phyloP scores from a whole-genome alignment of 2,888 invertebrate species.

The Heterodera filipjevi region DNA sequence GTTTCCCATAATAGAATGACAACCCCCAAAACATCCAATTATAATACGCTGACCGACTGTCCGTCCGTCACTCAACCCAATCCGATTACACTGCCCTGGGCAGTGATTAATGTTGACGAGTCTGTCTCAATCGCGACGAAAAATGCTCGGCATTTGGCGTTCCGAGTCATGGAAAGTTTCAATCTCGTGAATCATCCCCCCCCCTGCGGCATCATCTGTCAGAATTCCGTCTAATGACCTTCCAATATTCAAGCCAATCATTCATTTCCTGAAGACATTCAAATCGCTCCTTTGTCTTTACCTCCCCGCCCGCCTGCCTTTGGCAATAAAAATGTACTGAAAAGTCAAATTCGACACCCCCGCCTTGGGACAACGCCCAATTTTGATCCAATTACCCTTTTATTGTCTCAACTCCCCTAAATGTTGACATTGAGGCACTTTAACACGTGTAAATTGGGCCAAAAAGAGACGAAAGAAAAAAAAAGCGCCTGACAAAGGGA shows the following conservation, averaged over 20 bases:
- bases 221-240: too few relatives aligned
- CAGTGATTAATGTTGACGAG: too few relatives aligned
- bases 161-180: too few relatives aligned
- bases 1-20: not conserved
- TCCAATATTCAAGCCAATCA: too few relatives aligned
- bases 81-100: too few relatives aligned
- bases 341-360: not conserved
- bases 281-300: not conserved
- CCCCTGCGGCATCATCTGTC: too few relatives aligned
- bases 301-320: not conserved
- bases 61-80: too few relatives aligned
- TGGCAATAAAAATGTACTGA: not conserved
- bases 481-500: not conserved
- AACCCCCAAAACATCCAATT: not conserved
- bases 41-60: too few relatives aligned
- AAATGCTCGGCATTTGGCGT: too few relatives aligned
- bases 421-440: not conserved
- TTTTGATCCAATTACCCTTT: constrained; percentile 11
- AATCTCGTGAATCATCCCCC: too few relatives aligned
- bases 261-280: too few relatives aligned
- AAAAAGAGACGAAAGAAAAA: not conserved
- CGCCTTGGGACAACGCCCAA: constrained; percentile 12
- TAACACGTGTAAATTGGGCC: not conserved
- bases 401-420: not conserved
- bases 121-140: too few relatives aligned